Base-by-base conservation (phyloP, 2,888 invertebrate species). In the Erebia epiphron region DNA sequence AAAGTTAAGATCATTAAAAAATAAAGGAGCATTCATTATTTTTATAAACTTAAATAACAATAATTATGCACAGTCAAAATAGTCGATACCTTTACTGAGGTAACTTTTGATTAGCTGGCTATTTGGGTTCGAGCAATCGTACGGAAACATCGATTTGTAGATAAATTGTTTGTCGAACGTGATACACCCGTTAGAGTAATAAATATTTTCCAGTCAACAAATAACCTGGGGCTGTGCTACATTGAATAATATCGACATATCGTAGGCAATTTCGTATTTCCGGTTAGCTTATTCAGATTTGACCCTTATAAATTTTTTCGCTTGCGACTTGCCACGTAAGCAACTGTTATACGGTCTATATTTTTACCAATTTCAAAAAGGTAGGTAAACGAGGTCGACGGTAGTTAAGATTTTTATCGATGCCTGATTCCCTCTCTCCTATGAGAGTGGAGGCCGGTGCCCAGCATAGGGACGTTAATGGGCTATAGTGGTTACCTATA, bases 221-320 rank as follows among this genome's bases (percentile, higher is more conserved):
- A 88, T 85, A 89, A 84, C 86, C 86, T 82, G 80, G 80, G 85
- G 83, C 84, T 80, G 80, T 83, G 86, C 82, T 86, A 89, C 88
- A 88, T 91, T 90, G 89, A 90, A 89, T 91, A 89, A 89, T 89
- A 90, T 90, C 88, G 89, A 89, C 89, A 86, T 87, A 90, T 88
- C 87, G 85, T 80, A 87, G 89, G 88, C 91, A 89, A 90, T 91
- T 89, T 86, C 86, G 84, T 86, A 86, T 88, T 87, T 85, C 84
- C 85, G 83, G 84, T 87, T 87, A 89, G 88, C 90, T 89, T 86
- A 89, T 90, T 64, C 49, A 64, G 52, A 54, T 52, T 64, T 41
- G 18, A 54, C 56, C 21, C 13, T 21, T 26, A 57, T 26, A 57
- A 21, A 57, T 57, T 16, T n/a, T 35, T 21, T 56, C 16, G 35